phyloP scores from a whole-genome alignment of 2,113 vertebrate genomes.

The Otus sunia region DNA sequence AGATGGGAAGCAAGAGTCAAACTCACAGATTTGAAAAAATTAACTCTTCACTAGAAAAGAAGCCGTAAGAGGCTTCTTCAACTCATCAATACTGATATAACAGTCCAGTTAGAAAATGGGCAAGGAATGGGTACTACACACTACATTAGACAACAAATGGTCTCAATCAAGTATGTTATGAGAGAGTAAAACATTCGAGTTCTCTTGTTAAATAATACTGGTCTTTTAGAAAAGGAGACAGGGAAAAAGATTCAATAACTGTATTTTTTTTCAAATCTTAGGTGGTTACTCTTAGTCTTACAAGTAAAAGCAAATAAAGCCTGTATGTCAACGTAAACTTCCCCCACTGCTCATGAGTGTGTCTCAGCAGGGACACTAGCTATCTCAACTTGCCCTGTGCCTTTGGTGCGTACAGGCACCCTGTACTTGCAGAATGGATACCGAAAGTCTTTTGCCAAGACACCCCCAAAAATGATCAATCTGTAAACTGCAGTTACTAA shows the following conservation, averaged over 20 bases:
- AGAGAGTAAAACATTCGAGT: not conserved
- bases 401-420: not conserved
- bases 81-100: not conserved
- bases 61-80: not conserved
- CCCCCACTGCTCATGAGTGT: not conserved
- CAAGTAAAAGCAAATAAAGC: not conserved
- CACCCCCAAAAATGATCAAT: not conserved
- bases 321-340: not conserved
- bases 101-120: not conserved
- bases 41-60: not conserved
- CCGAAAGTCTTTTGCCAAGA: not conserved
- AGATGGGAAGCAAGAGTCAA: not conserved
- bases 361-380: not conserved
- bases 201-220: not conserved
- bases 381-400: not conserved
- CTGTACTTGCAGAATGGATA: rapidly evolving
- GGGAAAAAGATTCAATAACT: not conserved
- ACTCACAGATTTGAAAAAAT: not conserved
- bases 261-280: not conserved
- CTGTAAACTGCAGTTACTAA: not conserved
- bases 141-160: not conserved
- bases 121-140: not conserved
- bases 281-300: not conserved
- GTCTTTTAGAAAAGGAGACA: not conserved
- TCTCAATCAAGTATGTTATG: not conserved